phyloP scores from a whole-genome alignment of 2,888 invertebrate species.

The Bruchidius siliquastri region DNA sequence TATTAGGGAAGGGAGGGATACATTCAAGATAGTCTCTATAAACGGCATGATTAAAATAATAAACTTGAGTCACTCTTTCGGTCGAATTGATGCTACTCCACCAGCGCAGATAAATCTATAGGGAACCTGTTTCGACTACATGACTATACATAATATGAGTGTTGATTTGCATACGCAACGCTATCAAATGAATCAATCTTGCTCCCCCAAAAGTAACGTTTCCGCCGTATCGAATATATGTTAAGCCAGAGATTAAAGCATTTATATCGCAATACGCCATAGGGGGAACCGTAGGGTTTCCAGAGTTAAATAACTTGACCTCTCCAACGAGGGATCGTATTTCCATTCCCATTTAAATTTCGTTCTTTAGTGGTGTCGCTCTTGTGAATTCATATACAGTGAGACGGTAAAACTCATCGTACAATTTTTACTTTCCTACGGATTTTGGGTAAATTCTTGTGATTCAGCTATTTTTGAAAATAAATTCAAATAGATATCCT shows the following conservation, averaged over 20 bases:
- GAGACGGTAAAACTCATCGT: too few relatives aligned
- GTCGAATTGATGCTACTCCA: too few relatives aligned
- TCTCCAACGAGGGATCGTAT: conserved; percentile 8
- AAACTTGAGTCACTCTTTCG: too few relatives aligned
- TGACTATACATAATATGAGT: neutral
- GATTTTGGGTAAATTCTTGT: too few relatives aligned
- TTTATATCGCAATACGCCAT: conserved; percentile 10
- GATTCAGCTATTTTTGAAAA: too few relatives aligned
- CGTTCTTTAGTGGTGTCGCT: neutral
- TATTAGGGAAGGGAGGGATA: too few relatives aligned
- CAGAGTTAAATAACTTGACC: conserved; percentile 21
- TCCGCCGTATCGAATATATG: conserved; percentile 9
- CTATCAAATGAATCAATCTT: neutral
- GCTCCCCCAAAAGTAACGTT: neutral
- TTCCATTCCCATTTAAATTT: conserved; percentile 12
- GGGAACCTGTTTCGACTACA: conserved; percentile 11
- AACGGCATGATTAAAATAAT: too few relatives aligned
- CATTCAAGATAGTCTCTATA: too few relatives aligned
- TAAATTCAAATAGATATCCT: too few relatives aligned
- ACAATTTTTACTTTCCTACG: too few relatives aligned
- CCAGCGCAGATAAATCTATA: neutral
- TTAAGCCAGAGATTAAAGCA: conserved; percentile 13
- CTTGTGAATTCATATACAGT: neutral
- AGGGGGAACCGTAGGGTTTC: conserved; percentile 18
- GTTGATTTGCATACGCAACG: neutral